Conservation (phyloP, 1,140 invertebrate genomes). For the Monomorium pharaonis region DNA sequence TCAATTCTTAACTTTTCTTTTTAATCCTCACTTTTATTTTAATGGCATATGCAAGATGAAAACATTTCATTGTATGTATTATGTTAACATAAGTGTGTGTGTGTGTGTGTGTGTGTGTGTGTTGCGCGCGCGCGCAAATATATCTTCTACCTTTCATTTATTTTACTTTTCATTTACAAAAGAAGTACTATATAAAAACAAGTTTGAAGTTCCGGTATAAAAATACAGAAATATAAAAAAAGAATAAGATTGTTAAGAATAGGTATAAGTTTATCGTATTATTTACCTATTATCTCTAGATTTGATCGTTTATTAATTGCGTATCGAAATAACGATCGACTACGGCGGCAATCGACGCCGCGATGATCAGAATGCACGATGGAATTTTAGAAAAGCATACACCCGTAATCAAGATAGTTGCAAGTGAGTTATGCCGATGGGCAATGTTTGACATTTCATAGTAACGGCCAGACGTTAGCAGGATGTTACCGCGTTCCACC, state of each 20-base stretch:
- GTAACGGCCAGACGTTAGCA: slow-evolving; percentile 46
- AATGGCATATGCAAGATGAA: background rate
- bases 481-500: slow-evolving; percentile 42
- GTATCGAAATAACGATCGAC: background rate
- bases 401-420: slow-evolving; percentile 42
- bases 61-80: background rate
- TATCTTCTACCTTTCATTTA: too few relatives aligned
- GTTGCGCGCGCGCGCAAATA: too few relatives aligned
- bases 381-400: slow-evolving; percentile 42
- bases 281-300: background rate
- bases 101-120: too few relatives aligned
- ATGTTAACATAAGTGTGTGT: too few relatives aligned
- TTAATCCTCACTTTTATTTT: background rate
- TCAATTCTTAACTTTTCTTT: background rate
- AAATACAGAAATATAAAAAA: background rate
- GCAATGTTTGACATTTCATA: slow-evolving; percentile 53
- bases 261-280: background rate
- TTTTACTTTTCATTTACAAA: too few relatives aligned
- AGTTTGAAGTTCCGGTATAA: too few relatives aligned
- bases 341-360: too few relatives aligned
- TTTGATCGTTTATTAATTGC: slow-evolving; percentile 9
- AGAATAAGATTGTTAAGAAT: background rate
- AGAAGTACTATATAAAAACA: too few relatives aligned
- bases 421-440: slow-evolving; percentile 40
- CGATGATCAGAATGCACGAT: background rate